Conservation (phyloP, 2,797 vertebrate species). For the Phoeniculus purpureus region DNA sequence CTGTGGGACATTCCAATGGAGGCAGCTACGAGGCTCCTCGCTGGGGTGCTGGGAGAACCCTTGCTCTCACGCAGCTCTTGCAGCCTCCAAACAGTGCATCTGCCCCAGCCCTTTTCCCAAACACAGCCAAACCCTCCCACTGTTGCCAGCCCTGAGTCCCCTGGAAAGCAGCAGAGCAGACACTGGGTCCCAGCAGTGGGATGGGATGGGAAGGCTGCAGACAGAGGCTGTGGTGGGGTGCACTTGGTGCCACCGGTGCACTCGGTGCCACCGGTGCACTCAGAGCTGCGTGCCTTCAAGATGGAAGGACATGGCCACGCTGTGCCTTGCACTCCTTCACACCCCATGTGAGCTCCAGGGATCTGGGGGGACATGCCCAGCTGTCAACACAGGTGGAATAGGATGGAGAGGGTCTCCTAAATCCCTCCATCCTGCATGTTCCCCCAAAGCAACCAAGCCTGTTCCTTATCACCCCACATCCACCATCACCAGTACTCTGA, state of each 20-base stretch:
- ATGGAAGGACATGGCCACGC: not conserved
- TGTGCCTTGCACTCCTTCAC: not conserved
- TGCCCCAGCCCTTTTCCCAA: slow-evolving; percentile 33
- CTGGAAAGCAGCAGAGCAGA: not conserved
- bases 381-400: fast-evolving
- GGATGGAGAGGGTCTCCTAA: not conserved
- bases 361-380: not conserved
- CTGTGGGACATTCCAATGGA: not conserved
- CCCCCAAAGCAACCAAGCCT: fast-evolving
- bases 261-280: not conserved
- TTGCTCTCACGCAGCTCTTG: not conserved
- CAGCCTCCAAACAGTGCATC: slow-evolving; percentile 1
- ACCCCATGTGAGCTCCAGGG: not conserved
- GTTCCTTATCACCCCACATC: not conserved
- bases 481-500: not conserved
- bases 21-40: slow-evolving; percentile 2
- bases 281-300: fast-evolving
- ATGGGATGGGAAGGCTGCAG: fast-evolving
- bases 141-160: not conserved
- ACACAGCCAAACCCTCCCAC: not conserved
- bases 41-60: not conserved
- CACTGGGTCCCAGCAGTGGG: not conserved
- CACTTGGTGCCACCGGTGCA: not conserved
- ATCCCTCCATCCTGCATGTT: not conserved
- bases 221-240: fast-evolving